These are phyloP conservation scores for Galeopterus variegatus DNA, from an alignment of 2,113 vertebrate genomes.

Conservation along the genomic window DNA sequence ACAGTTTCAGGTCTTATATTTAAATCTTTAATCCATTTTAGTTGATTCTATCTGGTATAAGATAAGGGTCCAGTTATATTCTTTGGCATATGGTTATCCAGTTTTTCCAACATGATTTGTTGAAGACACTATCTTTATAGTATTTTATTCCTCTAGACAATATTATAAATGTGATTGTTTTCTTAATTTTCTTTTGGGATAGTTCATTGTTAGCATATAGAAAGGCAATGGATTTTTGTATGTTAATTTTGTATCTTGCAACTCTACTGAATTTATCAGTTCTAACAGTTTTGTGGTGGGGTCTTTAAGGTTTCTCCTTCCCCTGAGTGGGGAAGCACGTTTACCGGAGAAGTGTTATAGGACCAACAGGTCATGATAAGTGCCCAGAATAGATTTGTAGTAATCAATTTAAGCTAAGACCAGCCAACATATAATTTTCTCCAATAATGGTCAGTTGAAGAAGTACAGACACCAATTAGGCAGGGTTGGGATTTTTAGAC, in stretches of 20 bases:
- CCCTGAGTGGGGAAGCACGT: not conserved
- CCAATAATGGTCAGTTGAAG: not conserved
- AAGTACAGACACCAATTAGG: not conserved
- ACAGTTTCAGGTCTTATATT: not conserved
- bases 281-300: not conserved
- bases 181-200: not conserved
- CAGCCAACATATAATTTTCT: not conserved
- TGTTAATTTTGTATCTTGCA: not conserved
- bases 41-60: not conserved
- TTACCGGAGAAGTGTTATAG: not conserved
- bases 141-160: not conserved
- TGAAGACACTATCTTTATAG: not conserved
- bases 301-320: not conserved
- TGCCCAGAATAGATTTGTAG: not conserved
- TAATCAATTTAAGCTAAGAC: not conserved
- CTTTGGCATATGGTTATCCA: not conserved
- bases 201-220: not conserved
- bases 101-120: not conserved
- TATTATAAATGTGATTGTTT: not conserved
- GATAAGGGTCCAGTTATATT: not conserved
- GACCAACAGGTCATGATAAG: not conserved
- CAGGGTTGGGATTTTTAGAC: not conserved
- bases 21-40: not conserved
- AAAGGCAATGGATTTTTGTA: not conserved
- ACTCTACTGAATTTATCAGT: not conserved